These are phyloP conservation scores for Oncorhynchus nerka DNA, from an alignment of 2,113 vertebrate genomes.

Conservation along the genomic window DNA sequence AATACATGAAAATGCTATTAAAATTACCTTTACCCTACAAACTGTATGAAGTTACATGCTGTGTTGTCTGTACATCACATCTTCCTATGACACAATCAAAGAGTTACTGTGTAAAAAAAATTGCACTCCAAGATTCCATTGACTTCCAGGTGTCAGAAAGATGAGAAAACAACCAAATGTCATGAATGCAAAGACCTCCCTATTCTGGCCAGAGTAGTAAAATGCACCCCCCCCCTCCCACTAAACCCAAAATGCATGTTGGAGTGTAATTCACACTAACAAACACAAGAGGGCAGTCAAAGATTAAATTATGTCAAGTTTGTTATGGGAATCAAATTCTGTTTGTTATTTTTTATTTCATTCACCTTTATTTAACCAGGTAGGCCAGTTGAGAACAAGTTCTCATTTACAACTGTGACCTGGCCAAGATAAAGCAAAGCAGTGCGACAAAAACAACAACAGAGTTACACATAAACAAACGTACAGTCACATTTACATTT, in stretches of 20 bases:
- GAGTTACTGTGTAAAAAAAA: not conserved
- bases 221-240: conserved; percentile 12
- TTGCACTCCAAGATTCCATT: not conserved
- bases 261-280: not conserved
- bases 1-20: not conserved
- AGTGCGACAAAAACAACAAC: too few species aligned
- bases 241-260: not conserved
- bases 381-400: too few species aligned
- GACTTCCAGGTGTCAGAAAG: conserved; percentile 7
- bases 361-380: too few species aligned
- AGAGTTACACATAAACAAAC: too few species aligned
- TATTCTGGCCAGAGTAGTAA: conserved; percentile 13
- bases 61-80: not conserved
- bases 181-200: conserved; percentile 27
- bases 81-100: not conserved
- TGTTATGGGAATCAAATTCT: too few species aligned
- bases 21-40: not conserved
- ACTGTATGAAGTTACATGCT: not conserved
- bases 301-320: not conserved
- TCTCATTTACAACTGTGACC: too few species aligned
- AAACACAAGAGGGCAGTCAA: not conserved
- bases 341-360: too few species aligned
- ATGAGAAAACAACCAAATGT: not conserved
- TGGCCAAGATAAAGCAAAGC: too few species aligned
- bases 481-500: too few species aligned